Base-by-base conservation (phyloP, 2,797 vertebrate genomes). In the Labroides dimidiatus region DNA sequence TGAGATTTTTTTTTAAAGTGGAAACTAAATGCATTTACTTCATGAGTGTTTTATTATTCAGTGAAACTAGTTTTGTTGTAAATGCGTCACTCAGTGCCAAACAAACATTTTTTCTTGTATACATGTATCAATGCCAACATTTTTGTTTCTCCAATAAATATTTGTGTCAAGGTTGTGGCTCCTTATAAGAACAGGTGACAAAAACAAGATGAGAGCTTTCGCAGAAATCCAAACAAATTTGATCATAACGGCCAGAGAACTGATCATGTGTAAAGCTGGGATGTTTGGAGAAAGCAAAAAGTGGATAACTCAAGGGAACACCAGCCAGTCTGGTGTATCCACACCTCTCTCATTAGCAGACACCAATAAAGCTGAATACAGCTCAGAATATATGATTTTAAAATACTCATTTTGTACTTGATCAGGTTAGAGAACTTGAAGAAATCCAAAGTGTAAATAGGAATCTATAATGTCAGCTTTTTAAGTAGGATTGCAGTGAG, bases 381-480 rank as follows among this genome's bases (percentile, higher is more conserved):
- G 70, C 77, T 81, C 43, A 39, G 67, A 88, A 90, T 86, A 85
- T 75, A 82, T 80, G 59, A 86, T 85, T 88, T 80, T 82, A 59
- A 90, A 90, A 91, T 86, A 89, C 89, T 80, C 63, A 91, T 93
- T 90, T 91, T 92, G 87, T 79, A 64, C 87, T 77, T 90, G 92
- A 90, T 89, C 92, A 88, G 77, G 88, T 89, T 80, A 79, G 61
- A 84, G 77, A 80, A 69, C 87, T 89, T 93, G 90, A 89, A 92
- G 87, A 89, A 87, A 85, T 70, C 82, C 69, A 68, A 85, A 82
- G 87, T 9, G 30, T 90, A 92, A 93, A 91, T 92, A 87, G 71
- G 80, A 88, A 45, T 84, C 59, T 71, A 82, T 90, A 90, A 90
- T 87, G 68, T 82, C 74, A 77, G 78, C 64, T 49, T 85, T 77